A percentile compares a stretch with the other conserved stretches of the same genome.
Conservation (phyloP, 1,140 invertebrate genomes). For the Panagrolaimus sp. region DNA sequence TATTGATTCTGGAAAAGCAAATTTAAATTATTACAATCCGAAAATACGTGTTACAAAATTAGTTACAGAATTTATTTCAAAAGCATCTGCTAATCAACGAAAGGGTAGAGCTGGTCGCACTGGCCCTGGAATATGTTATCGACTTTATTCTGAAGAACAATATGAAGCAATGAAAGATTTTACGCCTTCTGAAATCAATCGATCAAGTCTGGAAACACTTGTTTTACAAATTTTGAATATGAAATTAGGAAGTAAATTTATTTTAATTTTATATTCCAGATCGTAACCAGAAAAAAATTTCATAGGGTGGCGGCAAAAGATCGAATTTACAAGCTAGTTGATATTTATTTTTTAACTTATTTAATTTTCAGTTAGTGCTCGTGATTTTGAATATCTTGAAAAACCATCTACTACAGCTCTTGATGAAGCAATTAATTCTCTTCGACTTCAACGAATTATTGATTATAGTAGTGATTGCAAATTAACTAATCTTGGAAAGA, state of each 20-base stretch:
- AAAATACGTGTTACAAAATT: constrained; percentile 26
- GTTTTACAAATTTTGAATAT: constrained; percentile 88
- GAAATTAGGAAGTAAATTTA: constrained; percentile 68
- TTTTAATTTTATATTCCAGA: background rate
- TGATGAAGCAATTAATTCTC: constrained; percentile 75
- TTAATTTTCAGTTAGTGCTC: constrained; percentile 51
- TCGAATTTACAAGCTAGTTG: too few species aligned
- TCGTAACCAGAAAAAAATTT: too few species aligned
- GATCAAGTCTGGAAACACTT: constrained; percentile 84
- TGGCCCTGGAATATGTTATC: constrained; percentile 68
- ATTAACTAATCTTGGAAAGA: constrained; percentile 80
- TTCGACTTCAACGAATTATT: constrained; percentile 83
- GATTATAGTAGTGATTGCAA: constrained; percentile 68
- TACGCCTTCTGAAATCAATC: constrained; percentile 79
- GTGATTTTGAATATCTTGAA: constrained; percentile 85
- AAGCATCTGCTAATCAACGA: constrained; percentile 91
- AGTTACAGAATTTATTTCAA: constrained; percentile 73
- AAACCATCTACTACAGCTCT: constrained; percentile 71
- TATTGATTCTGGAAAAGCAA: constrained; percentile 72
- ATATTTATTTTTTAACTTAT: constrained; percentile 13
- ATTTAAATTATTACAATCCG: constrained; percentile 53
- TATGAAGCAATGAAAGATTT: constrained; percentile 74
- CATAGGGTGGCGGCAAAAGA: too few species aligned
- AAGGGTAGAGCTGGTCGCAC: constrained; percentile 69
- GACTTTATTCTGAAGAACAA: constrained; percentile 77